These are phyloP conservation scores for Halcyon chelicuti DNA, from an alignment of 2,797 vertebrate genomes.

Conservation along the genomic window DNA sequence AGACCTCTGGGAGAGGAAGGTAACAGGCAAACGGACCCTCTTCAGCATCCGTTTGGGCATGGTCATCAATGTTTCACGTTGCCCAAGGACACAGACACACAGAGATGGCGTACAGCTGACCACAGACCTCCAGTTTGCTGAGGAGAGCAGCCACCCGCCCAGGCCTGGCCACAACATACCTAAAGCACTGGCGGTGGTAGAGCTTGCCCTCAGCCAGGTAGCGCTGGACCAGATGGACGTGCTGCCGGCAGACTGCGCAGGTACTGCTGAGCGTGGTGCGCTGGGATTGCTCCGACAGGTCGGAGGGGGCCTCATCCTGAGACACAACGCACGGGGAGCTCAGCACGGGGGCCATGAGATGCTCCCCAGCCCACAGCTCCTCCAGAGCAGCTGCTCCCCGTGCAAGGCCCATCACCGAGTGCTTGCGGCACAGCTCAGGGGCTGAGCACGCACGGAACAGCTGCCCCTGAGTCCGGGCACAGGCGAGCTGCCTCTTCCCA, in stretches of 20 bases:
- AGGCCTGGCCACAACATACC: constrained; percentile 73
- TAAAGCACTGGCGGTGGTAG: constrained; percentile 98
- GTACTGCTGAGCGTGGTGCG: constrained; percentile 78
- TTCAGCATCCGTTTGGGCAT: not conserved
- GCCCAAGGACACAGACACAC: not conserved
- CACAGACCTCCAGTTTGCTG: fast-evolving
- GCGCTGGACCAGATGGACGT: constrained; percentile 96
- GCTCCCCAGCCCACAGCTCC: not conserved
- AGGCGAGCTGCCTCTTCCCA: not conserved
- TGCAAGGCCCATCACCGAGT: fast-evolving
- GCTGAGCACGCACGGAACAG: not conserved
- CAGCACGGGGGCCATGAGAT: fast-evolving
- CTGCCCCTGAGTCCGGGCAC: not conserved
- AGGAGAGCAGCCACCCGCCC: fast-evolving
- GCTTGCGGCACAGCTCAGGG: not conserved
- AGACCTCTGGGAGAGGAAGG: not conserved
- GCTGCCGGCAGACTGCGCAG: constrained; percentile 89
- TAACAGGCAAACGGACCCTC: not conserved
- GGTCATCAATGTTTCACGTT: fast-evolving
- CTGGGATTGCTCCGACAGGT: not conserved
- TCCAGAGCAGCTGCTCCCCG: not conserved
- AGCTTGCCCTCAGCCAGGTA: constrained; percentile 92
- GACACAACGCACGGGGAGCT: not conserved
- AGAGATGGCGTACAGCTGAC: not conserved
- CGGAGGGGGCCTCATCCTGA: constrained; percentile 1